Percentiles rank a stretch among this genome's conserved stretches.
Evolutionary conservation across 2,888 invertebrate genomes (phyloP).

Genomic region (Stegana nigrithorax): DNA sequence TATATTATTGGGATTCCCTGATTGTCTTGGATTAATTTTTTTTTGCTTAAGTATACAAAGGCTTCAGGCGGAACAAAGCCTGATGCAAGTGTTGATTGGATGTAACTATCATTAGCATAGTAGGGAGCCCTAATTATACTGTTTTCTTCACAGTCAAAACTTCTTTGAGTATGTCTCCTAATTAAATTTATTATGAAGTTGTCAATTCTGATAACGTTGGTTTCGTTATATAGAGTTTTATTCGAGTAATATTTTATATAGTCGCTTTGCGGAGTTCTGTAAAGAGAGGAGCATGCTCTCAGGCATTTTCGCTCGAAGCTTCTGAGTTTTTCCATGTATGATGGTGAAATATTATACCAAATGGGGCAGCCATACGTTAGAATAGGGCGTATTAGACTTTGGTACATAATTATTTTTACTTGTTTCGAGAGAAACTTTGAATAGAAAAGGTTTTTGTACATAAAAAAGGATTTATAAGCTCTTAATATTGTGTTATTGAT

Average conservation of each 20-base stretch:
- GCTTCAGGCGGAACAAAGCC: too few relatives aligned
- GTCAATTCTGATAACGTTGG: not conserved
- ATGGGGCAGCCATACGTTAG: conserved; percentile 7
- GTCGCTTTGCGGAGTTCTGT: not conserved
- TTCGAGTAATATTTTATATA: conserved; percentile 17
- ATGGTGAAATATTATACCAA: conserved; percentile 20
- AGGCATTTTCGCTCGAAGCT: conserved; percentile 17
- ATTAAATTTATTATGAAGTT: not conserved
- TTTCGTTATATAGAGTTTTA: conserved; percentile 8
- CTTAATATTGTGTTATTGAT: not conserved
- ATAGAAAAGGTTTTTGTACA: too few relatives aligned
- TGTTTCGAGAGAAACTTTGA: too few relatives aligned
- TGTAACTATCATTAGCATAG: too few relatives aligned
- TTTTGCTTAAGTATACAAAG: too few relatives aligned
- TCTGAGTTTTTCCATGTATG: conserved; percentile 17
- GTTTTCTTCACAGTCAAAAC: too few relatives aligned
- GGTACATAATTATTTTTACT: conserved; percentile 9
- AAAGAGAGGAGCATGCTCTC: conserved; percentile 2
- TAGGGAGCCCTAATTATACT: too few relatives aligned
- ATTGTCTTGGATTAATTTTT: too few relatives aligned
- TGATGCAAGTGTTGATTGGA: too few relatives aligned
- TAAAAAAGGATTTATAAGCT: conserved; percentile 12
- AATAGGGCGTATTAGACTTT: conserved; percentile 15
- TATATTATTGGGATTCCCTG: too few relatives aligned
- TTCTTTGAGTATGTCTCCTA: too few relatives aligned